phyloP scores from a whole-genome alignment of 1,140 invertebrate species.

The Drosophila ananassae region DNA sequence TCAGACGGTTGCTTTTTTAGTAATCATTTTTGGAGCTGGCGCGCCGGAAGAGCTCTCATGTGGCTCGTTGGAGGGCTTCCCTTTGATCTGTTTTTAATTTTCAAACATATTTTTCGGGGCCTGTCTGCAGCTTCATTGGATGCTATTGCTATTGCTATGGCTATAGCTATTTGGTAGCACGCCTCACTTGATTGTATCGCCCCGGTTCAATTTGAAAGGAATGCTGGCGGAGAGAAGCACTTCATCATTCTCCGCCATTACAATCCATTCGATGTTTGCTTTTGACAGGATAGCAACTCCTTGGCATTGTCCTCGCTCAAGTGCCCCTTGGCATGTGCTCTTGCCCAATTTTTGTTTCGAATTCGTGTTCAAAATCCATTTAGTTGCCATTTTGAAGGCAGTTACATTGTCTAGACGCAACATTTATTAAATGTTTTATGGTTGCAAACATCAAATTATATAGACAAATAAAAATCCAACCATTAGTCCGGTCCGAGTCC shows the following conservation, averaged over 20 bases:
- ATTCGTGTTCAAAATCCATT: conserved; percentile 81
- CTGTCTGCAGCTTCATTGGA: conserved; percentile 12
- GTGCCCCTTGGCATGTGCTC: conserved; percentile 33
- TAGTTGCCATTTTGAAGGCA: conserved; percentile 80
- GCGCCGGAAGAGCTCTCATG: conserved; percentile 74
- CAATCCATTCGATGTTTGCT: conserved; percentile 35
- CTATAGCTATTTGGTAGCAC: conserved; percentile 22
- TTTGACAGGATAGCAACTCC: conserved; percentile 66
- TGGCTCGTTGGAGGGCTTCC: conserved; percentile 55
- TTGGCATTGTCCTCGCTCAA: conserved; percentile 68
- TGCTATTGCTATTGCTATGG: conserved; percentile 43
- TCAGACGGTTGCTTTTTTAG: conserved; percentile 47
- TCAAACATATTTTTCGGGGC: conserved; percentile 54
- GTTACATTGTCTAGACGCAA: conserved; percentile 83
- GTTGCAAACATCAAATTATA: conserved; percentile 75
- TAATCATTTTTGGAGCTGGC: conserved; percentile 71
- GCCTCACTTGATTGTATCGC: conserved; percentile 51
- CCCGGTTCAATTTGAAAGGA: conserved; percentile 62
- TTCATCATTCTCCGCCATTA: conserved; percentile 60
- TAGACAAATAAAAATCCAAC: conserved; percentile 73
- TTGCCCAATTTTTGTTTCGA: conserved; percentile 47
- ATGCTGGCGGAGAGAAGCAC: conserved; percentile 64
- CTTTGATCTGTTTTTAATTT: conserved; percentile 83
- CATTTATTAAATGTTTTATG: conserved; percentile 83
- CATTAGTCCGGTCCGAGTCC: conserved; percentile 37